Percentiles rank a stretch among this genome's conserved stretches.
These are phyloP conservation scores for Zelleria hepariella DNA, from an alignment of 2,888 invertebrate species.

Conservation along the genomic window DNA sequence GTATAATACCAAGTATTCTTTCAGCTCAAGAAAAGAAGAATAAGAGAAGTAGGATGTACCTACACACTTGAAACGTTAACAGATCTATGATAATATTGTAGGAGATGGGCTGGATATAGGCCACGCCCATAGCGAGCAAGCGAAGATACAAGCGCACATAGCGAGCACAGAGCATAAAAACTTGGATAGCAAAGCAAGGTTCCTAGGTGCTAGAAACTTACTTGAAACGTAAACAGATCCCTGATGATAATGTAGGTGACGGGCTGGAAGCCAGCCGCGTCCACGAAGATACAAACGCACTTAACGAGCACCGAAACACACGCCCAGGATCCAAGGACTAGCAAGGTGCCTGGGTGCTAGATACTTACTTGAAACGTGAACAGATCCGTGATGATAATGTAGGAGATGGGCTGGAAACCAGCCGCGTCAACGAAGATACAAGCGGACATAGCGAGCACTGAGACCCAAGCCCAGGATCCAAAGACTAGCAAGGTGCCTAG, in stretches of 20 bases:
- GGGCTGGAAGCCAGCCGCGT: slow-evolving; percentile 62
- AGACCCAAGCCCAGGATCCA: slow-evolving; percentile 55
- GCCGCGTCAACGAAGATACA: slow-evolving; percentile 62
- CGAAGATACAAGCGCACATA: slow-evolving; percentile 58
- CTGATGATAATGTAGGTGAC: slow-evolving; percentile 63
- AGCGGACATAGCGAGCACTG: slow-evolving; percentile 53
- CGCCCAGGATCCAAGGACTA: slow-evolving; percentile 45
- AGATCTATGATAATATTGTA: slow-evolving; percentile 62
- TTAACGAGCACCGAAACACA: slow-evolving; percentile 59
- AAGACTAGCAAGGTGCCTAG: no score
- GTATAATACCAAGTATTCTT: no score
- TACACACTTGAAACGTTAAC: slow-evolving; percentile 59
- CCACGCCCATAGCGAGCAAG: slow-evolving; percentile 57
- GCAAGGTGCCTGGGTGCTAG: no score
- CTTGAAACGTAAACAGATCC: slow-evolving; percentile 60
- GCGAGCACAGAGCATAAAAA: slow-evolving; percentile 59
- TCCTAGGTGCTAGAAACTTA: no score
- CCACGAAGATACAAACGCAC: slow-evolving; percentile 58
- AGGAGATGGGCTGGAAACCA: slow-evolving; percentile 61
- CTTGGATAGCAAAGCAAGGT: no score
- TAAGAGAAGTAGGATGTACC: no score
- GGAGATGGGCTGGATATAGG: slow-evolving; percentile 61
- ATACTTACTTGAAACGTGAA: slow-evolving; percentile 61
- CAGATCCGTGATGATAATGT: slow-evolving; percentile 59
- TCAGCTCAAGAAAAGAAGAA: no score